These are phyloP conservation scores for Henricia sp. DNA, from an alignment of 53 echinoderm and acorn worm genomes.

Conservation along the genomic window DNA sequence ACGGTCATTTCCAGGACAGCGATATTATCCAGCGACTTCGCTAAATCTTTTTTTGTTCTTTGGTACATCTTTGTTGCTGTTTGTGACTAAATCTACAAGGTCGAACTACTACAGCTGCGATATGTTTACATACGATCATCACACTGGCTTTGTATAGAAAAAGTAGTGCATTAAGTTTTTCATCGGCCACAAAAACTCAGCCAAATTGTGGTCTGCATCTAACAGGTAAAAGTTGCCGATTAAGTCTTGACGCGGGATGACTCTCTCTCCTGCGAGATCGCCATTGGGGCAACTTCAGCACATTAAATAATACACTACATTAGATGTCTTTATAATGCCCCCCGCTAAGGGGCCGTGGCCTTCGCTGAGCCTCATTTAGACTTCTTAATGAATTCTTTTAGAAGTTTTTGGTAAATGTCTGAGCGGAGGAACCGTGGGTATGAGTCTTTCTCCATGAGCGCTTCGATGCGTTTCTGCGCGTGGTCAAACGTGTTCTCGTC, in stretches of 20 bases:
- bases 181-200: not conserved
- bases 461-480: slow-evolving; percentile 98
- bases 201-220: not conserved
- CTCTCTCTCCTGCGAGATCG: not conserved
- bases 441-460: slow-evolving; percentile 99
- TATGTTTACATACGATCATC: no score
- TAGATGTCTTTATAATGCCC: slow-evolving; percentile 17
- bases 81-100: no score
- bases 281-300: not conserved
- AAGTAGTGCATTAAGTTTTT: slow-evolving; percentile 5
- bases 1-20: not conserved
- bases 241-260: not conserved
- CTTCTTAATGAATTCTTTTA: slow-evolving; percentile 69
- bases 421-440: slow-evolving; percentile 97
- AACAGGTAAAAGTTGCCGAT: not conserved
- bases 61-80: no score
- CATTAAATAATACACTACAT: not conserved
- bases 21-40: not conserved
- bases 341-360: no score
- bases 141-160: not conserved
- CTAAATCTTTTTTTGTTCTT: no score
- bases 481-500: slow-evolving; percentile 96
- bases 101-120: no score
- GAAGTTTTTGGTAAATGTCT: slow-evolving; percentile 92
- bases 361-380: slow-evolving; percentile 43